Conservation (phyloP, 1,140 invertebrate species). For the Sycophaga agraensis region DNA sequence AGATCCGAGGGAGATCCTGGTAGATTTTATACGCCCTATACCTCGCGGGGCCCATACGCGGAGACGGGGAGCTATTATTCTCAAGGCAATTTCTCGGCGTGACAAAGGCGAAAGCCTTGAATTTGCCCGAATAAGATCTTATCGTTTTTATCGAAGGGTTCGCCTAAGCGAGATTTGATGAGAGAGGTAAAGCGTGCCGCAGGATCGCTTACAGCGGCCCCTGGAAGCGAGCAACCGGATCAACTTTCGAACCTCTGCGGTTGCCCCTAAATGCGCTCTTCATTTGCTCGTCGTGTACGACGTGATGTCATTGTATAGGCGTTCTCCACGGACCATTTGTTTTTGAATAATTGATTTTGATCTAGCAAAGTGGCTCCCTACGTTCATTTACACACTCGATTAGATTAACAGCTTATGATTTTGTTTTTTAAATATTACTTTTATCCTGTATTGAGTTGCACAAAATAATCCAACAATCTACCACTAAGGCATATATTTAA, state of each 20-base stretch:
- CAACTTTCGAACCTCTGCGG: conserved; percentile 28
- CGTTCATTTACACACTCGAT: too few relatives aligned
- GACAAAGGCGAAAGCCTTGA: conserved; percentile 24
- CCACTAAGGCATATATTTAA: too few relatives aligned
- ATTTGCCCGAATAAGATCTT: conserved; percentile 27
- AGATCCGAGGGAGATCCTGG: background rate
- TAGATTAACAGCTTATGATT: too few relatives aligned
- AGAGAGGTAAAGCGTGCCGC: conserved; percentile 29
- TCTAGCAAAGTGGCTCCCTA: too few relatives aligned
- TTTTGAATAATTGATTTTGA: too few relatives aligned
- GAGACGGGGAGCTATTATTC: conserved; percentile 22
- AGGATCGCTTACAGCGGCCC: conserved; percentile 28
- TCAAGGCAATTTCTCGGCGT: conserved; percentile 19
- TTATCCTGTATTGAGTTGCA: too few relatives aligned
- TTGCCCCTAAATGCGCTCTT: conserved; percentile 23
- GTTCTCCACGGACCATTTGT: too few relatives aligned
- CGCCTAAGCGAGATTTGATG: conserved; percentile 44
- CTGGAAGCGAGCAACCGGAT: conserved; percentile 41
- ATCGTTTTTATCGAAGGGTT: conserved; percentile 25
- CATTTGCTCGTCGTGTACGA: conserved; percentile 6
- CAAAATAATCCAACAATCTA: too few relatives aligned
- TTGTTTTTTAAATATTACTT: too few relatives aligned
- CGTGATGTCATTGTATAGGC: conserved; percentile 9
- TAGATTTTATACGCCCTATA: conserved; percentile 5
- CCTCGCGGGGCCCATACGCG: background rate